These are phyloP conservation scores for Myotis brandtii DNA, from an alignment of 2,113 vertebrate genomes.

Conservation along the genomic window DNA sequence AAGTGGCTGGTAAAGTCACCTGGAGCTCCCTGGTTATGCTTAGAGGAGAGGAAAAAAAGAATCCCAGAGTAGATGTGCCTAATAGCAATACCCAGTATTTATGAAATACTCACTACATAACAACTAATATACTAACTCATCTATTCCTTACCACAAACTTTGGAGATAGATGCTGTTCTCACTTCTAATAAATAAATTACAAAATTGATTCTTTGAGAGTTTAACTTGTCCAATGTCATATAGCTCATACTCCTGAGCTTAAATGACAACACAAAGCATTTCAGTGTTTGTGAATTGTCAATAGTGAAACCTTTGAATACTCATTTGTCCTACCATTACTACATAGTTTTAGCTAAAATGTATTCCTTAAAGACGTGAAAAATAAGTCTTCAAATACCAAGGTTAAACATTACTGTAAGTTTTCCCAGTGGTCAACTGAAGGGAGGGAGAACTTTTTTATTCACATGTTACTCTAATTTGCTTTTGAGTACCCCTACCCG, in stretches of 20 bases:
- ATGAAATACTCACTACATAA: not conserved
- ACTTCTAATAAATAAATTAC: not conserved
- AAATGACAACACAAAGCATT: not conserved
- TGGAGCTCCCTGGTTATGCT: not conserved
- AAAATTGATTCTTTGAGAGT: not conserved
- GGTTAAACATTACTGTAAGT: not conserved
- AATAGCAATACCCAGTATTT: not conserved
- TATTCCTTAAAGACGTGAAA: not conserved
- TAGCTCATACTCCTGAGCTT: fast-evolving
- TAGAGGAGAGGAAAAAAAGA: not conserved
- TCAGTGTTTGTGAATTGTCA: not conserved
- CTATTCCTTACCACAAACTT: not conserved
- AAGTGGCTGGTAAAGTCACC: not conserved
- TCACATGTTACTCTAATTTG: not conserved
- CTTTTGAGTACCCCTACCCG: not conserved
- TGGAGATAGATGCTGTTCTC: not conserved
- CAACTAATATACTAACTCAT: not conserved
- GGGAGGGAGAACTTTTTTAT: not conserved
- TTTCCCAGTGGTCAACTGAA: not conserved
- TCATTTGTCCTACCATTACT: not conserved
- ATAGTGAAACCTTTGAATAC: not conserved
- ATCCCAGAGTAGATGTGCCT: not conserved
- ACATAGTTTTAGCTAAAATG: not conserved
- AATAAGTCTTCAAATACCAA: not conserved
- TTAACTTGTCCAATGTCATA: not conserved